Conservation (phyloP, 2,797 vertebrate genomes). For the Alectoris magna region DNA sequence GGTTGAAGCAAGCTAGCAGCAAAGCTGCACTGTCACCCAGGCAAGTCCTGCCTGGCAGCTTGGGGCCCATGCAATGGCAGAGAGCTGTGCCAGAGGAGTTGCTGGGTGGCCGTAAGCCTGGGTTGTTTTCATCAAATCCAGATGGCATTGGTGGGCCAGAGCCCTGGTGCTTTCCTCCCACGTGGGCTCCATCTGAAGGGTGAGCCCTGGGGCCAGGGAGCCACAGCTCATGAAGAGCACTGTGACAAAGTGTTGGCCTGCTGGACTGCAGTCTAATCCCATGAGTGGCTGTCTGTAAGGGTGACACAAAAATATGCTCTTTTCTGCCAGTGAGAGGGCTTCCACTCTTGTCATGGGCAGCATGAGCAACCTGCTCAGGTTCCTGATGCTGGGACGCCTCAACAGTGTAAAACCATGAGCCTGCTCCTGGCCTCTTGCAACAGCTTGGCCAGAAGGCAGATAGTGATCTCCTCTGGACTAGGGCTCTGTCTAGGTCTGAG, state of each 20-base stretch:
- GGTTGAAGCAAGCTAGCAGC: fast-evolving
- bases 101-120: background rate
- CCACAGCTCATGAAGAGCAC: background rate
- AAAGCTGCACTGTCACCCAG: background rate
- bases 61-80: fast-evolving
- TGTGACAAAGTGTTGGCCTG: background rate
- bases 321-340: background rate
- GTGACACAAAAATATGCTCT: background rate
- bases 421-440: background rate
- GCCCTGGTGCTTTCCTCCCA: background rate
- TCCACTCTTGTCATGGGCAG: background rate
- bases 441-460: background rate
- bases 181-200: background rate
- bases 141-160: background rate
- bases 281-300: background rate
- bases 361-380: background rate
- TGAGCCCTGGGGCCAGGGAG: background rate
- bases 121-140: constrained; percentile 25
- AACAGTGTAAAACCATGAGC: background rate
- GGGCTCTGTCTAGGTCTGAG: background rate
- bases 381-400: background rate
- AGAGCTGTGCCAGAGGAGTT: background rate
- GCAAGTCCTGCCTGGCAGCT: fast-evolving
- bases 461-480: background rate
- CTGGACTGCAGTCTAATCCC: background rate